Evolutionary conservation across 2,888 invertebrate species (phyloP).

Genomic region (Netelia inedita): DNA sequence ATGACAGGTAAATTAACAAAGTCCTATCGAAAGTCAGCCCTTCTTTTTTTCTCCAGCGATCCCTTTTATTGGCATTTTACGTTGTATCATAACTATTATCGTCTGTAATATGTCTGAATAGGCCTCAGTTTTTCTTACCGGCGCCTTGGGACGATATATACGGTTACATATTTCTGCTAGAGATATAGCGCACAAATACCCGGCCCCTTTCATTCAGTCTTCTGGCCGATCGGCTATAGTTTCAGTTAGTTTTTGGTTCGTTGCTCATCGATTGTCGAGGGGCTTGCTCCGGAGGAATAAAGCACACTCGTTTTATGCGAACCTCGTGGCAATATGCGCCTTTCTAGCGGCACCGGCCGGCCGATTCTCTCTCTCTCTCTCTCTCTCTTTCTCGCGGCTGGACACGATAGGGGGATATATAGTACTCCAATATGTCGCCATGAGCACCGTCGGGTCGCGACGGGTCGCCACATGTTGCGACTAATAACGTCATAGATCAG

Average conservation of each 20-base stretch:
- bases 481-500: constrained; percentile 80
- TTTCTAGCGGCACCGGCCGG: constrained; percentile 32
- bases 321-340: constrained; percentile 67
- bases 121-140: constrained; percentile 11
- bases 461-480: constrained; percentile 79
- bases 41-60: constrained; percentile 20
- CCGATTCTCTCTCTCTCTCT: constrained; percentile 24
- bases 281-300: constrained; percentile 29
- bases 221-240: constrained; percentile 5
- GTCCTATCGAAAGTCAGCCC: constrained; percentile 50
- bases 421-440: constrained; percentile 77
- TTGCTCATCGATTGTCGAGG: constrained; percentile 28
- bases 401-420: constrained; percentile 27
- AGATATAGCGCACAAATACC: background rate
- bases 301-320: constrained; percentile 63
- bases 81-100: constrained; percentile 27
- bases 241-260: background rate
- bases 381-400: constrained; percentile 31
- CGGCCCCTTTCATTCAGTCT: constrained; percentile 2
- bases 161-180: constrained; percentile 2
- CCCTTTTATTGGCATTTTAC: constrained; percentile 22
- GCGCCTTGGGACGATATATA: constrained; percentile 8
- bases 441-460: constrained; percentile 72
- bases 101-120: constrained; percentile 22
- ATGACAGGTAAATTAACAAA: constrained; percentile 71